Base-by-base conservation (phyloP, 2,797 vertebrate species). In the Hemibagrus guttatus region DNA sequence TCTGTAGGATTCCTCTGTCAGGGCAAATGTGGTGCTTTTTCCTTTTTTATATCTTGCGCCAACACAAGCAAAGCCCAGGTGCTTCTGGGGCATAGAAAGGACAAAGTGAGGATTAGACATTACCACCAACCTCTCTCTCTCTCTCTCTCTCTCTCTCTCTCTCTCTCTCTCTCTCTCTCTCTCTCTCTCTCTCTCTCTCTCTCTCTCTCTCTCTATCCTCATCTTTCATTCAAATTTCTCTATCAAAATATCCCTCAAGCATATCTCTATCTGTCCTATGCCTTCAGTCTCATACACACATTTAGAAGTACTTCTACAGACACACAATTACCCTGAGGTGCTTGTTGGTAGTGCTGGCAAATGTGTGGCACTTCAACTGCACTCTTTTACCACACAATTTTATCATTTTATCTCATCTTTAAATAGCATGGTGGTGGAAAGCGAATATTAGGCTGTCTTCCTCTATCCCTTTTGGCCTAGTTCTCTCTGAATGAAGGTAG, bases 41-140 rank as follows among this genome's bases (percentile, higher is more conserved):
- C 75, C 78, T 66, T 58, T 75, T 83, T 87, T 72, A 86, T 84
- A 87, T 90, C 83, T 52, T 63, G 39, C 85, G 88, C 88, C 88
- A 90, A 88, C 74, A 84, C 39, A 86, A 90, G 87, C 87, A 91
- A 83, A 87, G 42, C 71, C 85, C 88, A 84, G 74, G 88, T 89
- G 88, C 75, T 85, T 52, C 76, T 64, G 17, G 86, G 87, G 75
- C 68, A 86, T 49, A 79, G 19, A 59, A 68, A 85, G 87, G 83
- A 68, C 66, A 84, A 61, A n/a, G 21, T 42, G 59, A 58, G 81
- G 79, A 76, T 83, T 66, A 85, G 39, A 87, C 49, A 23, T 46
- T 31, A 59, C 42, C 64, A 75, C 21, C 39, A 82, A 8, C 52
- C 28, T 31, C 28, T 14, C 7, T 19, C 42, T 39, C 39, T 46